Base-by-base conservation (phyloP, 2,888 invertebrate genomes). In the Clistopyga incitator region DNA sequence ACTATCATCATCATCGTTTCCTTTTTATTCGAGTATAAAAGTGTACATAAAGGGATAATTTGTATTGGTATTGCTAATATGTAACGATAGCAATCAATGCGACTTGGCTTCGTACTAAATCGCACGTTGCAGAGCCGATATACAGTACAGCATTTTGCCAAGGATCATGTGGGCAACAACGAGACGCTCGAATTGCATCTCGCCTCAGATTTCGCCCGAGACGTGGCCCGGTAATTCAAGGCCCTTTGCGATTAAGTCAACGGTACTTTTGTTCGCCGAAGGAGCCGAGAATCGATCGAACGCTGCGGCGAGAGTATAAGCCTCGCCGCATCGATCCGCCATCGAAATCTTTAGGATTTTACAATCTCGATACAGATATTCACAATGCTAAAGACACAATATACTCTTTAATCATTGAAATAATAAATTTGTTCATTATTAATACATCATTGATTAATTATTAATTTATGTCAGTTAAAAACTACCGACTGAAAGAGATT, bases 221-320 rank as follows among this genome's bases (percentile, higher is more conserved):
- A 76, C 65, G 65, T 38, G 65, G 84, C 74, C 81, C 76, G 81
- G 87, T 88, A 88, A 90, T 88, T 87, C 85, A 87, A 89, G 86
- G 85, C 85, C 29, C 77, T 38, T 67, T 70, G 83, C 88, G 88
- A 88, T 90, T 87, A 88, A 88, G 86, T 88, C 86, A 80, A 81
- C 82, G 86, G 84, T 8, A 85, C 87, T 88, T 86, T 84, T 25
- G 45, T 67, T 38, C 64, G 47, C 13, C 23, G 67, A 45, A 25
- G 45, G 6, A 38, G 42, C 8, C 18, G n/a, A 18, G 67, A 45
- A 45, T 45, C 42, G 47, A 61, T 71, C 45, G 71, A 71, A 6
- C 50, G 29, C 38, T 34, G 18, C 10, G 18, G 6, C 6, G 38
- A n/a, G 59, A 59, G 18, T 15, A 47, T 47, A 47, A 11, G 3